Percentiles rank a stretch among this genome's conserved stretches.
Evolutionary conservation across 2,113 vertebrate genomes (phyloP).

Genomic region (Brachionichthys hirsutus): DNA sequence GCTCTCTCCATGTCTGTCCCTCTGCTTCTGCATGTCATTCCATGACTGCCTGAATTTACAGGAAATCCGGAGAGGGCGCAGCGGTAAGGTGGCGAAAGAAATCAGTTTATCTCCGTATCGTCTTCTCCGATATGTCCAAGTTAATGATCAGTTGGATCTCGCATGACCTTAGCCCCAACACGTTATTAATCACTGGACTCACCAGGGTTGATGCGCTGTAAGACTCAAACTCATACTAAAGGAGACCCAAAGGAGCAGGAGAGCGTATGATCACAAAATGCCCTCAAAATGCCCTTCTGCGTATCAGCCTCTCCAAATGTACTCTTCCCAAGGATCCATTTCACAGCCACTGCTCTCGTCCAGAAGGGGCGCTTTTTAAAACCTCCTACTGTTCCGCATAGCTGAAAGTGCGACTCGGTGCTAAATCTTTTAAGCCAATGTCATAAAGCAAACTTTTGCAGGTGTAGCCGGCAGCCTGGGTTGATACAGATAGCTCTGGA

Average conservation of each 20-base stretch:
- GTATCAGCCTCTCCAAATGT: conserved; percentile 43
- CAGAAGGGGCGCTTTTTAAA: conserved; percentile 47
- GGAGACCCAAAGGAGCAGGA: conserved; percentile 8
- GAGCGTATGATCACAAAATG: conserved; percentile 9
- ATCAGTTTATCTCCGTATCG: conserved; percentile 10
- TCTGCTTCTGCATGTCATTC: conserved; percentile 9
- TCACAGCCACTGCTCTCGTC: conserved; percentile 53
- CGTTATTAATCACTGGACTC: conserved; percentile 30
- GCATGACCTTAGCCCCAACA: conserved; percentile 12
- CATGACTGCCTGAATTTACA: conserved; percentile 47
- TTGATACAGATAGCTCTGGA: conserved; percentile 52
- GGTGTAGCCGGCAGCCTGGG: conserved; percentile 52
- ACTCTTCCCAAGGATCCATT: conserved; percentile 57
- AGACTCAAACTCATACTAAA: background rate
- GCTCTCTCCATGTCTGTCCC: background rate
- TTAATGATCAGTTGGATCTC: conserved; percentile 25
- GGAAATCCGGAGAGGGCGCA: conserved; percentile 20
- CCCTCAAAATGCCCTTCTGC: conserved; percentile 20
- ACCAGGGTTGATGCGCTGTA: conserved; percentile 37
- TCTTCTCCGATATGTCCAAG: conserved; percentile 22
- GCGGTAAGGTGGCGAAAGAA: conserved; percentile 21
- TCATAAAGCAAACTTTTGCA: conserved; percentile 71
- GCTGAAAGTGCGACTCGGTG: conserved; percentile 54
- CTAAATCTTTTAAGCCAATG: conserved; percentile 70
- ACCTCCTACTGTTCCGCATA: conserved; percentile 25